Percentiles rank a stretch among this genome's conserved stretches.
These are phyloP conservation scores for Tokudaia muenninki DNA, from an alignment of 2,797 vertebrate species.

Conservation along the genomic window DNA sequence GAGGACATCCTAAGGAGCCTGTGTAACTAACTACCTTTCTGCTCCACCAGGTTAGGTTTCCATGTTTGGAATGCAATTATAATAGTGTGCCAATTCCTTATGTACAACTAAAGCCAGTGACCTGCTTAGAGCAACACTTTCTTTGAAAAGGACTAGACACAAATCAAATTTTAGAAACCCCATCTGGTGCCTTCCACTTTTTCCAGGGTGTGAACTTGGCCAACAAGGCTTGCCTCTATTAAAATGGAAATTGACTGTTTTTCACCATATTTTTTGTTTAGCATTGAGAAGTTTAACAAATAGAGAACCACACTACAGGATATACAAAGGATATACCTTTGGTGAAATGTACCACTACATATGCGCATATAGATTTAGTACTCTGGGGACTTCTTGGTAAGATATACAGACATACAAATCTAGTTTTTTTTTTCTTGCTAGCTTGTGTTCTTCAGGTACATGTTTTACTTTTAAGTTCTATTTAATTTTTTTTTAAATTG, in stretches of 20 bases:
- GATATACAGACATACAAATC: not conserved
- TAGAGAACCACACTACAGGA: not conserved
- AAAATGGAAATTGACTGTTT: slow-evolving; percentile 13
- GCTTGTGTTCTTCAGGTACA: not conserved
- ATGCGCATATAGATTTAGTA: not conserved
- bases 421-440: not conserved
- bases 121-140: not conserved
- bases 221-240: not conserved
- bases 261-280: slow-evolving; percentile 16
- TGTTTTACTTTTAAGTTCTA: not conserved
- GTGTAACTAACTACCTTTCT: not conserved
- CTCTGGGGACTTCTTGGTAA: slow-evolving; percentile 12
- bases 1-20: not conserved
- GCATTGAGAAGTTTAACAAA: slow-evolving; percentile 22
- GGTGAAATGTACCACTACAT: not conserved
- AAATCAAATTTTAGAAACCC: not conserved
- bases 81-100: not conserved
- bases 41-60: not conserved
- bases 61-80: not conserved
- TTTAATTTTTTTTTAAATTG: not conserved
- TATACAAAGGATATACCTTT: not conserved
- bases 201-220: not conserved
- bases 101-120: not conserved
- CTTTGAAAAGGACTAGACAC: not conserved
- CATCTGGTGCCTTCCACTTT: not conserved